phyloP scores from a whole-genome alignment of 2,797 vertebrate species.

The Gallinago solitaria region DNA sequence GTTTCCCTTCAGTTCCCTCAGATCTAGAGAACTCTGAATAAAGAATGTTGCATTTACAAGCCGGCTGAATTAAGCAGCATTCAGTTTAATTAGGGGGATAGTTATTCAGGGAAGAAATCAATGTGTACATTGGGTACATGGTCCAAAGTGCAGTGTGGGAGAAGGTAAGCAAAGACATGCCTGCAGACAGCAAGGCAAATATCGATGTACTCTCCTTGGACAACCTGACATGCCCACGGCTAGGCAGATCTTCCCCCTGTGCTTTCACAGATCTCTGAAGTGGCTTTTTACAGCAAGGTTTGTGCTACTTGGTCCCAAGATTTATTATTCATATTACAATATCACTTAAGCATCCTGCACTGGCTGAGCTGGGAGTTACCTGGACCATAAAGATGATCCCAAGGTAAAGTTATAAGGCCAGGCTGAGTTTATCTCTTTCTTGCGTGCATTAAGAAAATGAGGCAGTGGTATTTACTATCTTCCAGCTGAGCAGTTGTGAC shows the following conservation, averaged over 20 bases:
- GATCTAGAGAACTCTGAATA: neutral
- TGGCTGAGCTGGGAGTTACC: neutral
- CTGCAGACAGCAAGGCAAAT: neutral
- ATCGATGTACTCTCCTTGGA: neutral
- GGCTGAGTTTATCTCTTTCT: neutral
- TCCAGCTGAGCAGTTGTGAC: neutral
- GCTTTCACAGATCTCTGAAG: neutral
- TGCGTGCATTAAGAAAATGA: neutral
- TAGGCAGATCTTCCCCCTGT: neutral
- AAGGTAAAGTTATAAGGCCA: neutral
- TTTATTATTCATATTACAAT: neutral
- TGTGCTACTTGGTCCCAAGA: neutral
- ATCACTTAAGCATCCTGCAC: neutral
- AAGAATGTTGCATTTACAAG: neutral
- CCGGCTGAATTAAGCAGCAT: neutral
- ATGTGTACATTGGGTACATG: rapidly evolving
- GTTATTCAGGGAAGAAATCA: neutral
- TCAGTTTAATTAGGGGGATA: neutral
- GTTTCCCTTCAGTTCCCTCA: neutral
- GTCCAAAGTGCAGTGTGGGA: neutral
- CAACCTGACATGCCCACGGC: neutral
- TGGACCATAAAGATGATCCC: neutral
- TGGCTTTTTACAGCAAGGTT: neutral
- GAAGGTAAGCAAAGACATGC: neutral
- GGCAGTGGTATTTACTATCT: neutral